Base-by-base conservation (phyloP, 1,140 invertebrate genomes). In the Wasmannia auropunctata region DNA sequence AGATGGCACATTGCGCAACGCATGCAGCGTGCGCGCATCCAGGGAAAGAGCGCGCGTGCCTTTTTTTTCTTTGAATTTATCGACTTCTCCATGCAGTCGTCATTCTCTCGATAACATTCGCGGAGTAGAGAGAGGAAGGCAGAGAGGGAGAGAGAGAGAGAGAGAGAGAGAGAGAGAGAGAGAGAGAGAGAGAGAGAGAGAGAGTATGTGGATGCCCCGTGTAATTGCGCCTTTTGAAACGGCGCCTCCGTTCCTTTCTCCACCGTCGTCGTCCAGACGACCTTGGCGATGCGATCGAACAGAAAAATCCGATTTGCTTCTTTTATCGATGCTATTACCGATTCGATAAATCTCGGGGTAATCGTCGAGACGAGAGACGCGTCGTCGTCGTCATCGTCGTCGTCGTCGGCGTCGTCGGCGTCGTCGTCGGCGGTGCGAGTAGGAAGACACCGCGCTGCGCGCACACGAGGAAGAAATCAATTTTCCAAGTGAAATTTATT, bases 161-260 rank as follows among this genome's bases (percentile, higher is more conserved):
- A 56, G 51, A 22, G n/a, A 0, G n/a, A n/a, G n/a, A n/a, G n/a
- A n/a, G n/a, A n/a, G n/a, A n/a, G n/a, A n/a, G 54, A 10, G 22
- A 25, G 22, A 62, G 28, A 28, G 56, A 60, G 56, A 31, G 25
- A 28, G 56, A 28, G 58, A 28, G 14, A 75, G 74, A 54, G 56
- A 84, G 62, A 85, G 72, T 84, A 88, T 87, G 87, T 81, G 80
- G 88, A 92, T 92, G 89, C 63, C 85, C 86, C 76, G 85, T 46
- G 51, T 91, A 91, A 92, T 93, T 87, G 87, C 72, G 56, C 74
- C 80, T 90, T 87, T 67, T 75, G 63, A 86, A n/a, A 88, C 90
- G 89, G 90, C 91, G 86, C 91, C 85, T 90, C 43, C 86, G 80
- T 85, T 92, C 92, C 92, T 93, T 92, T 93, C 92, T 92, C 91